Conservation (phyloP, 2,113 vertebrate genomes). For the Spermophilus dauricus region DNA sequence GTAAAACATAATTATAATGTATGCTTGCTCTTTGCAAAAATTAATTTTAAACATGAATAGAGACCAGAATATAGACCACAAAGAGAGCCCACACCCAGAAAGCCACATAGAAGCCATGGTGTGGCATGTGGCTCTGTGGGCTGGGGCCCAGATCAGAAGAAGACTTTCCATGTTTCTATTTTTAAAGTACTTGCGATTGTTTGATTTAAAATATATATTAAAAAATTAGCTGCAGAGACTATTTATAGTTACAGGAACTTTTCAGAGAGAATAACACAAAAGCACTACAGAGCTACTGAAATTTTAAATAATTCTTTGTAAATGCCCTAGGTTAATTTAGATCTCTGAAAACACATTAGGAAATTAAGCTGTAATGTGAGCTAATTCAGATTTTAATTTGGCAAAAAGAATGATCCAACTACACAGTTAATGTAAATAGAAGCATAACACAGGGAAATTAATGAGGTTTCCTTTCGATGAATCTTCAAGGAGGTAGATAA, state of each 20-base stretch:
- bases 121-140: slow-evolving; percentile 76
- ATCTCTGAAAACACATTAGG: slow-evolving; percentile 95
- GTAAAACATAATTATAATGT: slow-evolving; percentile 81
- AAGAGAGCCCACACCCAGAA: slow-evolving; percentile 80
- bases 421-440: slow-evolving; percentile 95
- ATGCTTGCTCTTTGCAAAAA: slow-evolving; percentile 78
- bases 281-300: slow-evolving; percentile 87
- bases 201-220: slow-evolving; percentile 88
- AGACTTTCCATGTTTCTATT: slow-evolving; percentile 84
- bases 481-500: slow-evolving; percentile 92
- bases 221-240: slow-evolving; percentile 87
- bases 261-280: slow-evolving; percentile 84
- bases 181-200: slow-evolving; percentile 85
- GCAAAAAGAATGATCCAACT: slow-evolving; percentile 94
- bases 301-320: slow-evolving; percentile 92
- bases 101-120: slow-evolving; percentile 81
- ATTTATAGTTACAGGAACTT: slow-evolving; percentile 88
- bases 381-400: slow-evolving; percentile 98
- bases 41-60: slow-evolving; percentile 81
- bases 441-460: slow-evolving; percentile 92
- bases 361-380: slow-evolving; percentile 96
- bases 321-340: slow-evolving; percentile 93
- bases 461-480: slow-evolving; percentile 90
- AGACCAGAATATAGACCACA: slow-evolving; percentile 80
- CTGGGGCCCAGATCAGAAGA: slow-evolving; percentile 81